Evolutionary conservation across 64 coral and sea anemone genomes (phyloP).

Genomic region (Catalaphyllia jardinei): DNA sequence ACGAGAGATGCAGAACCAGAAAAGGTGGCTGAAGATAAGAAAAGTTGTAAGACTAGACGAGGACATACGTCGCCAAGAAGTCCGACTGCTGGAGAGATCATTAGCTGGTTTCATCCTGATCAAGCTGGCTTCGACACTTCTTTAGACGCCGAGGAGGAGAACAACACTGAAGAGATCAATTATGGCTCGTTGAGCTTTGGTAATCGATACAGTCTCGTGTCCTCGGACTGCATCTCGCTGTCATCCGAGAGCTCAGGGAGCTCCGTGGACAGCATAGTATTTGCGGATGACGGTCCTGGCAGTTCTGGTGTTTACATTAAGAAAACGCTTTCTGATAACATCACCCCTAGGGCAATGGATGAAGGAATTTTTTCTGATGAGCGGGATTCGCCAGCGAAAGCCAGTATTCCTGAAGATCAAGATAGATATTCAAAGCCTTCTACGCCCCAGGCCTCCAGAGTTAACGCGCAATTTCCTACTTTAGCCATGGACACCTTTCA

Average conservation of each 20-base stretch:
- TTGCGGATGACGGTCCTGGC: constrained; percentile 28
- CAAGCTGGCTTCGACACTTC: constrained; percentile 40
- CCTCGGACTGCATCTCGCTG: constrained; percentile 85
- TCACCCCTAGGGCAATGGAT: constrained; percentile 36
- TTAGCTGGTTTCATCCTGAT: constrained; percentile 57
- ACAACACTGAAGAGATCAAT: constrained; percentile 68
- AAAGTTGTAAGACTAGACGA: not conserved
- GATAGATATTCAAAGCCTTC: constrained; percentile 1
- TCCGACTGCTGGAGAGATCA: constrained; percentile 45
- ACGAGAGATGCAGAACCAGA: not conserved
- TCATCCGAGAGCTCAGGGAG: constrained; percentile 77
- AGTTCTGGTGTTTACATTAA: not conserved
- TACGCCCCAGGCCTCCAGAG: constrained; percentile 8
- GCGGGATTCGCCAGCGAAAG: constrained; percentile 31
- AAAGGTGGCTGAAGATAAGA: not conserved
- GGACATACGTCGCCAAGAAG: not conserved
- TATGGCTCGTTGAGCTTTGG: constrained; percentile 86
- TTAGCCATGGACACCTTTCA: not conserved
- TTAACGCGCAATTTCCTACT: constrained; percentile 21
- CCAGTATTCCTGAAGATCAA: not conserved
- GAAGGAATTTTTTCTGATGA: constrained; percentile 78
- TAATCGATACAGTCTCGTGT: constrained; percentile 92
- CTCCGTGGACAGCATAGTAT: constrained; percentile 74
- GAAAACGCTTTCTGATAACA: not conserved
- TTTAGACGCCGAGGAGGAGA: constrained; percentile 39